phyloP scores from a whole-genome alignment of 2,888 invertebrate genomes.

The Pristionchus entomophagus region DNA sequence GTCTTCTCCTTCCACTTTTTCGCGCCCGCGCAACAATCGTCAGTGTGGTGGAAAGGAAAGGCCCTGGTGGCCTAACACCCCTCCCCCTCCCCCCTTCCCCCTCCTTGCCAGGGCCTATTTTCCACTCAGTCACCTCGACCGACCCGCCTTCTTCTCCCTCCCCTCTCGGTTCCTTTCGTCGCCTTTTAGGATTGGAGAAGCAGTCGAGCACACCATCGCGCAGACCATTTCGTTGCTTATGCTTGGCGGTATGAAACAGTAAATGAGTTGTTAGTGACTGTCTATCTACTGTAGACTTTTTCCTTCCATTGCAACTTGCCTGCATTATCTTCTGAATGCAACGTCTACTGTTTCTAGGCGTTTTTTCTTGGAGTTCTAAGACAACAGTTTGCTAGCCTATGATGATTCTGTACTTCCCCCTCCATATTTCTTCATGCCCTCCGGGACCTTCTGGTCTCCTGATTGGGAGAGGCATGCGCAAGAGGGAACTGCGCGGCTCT shows the following conservation, averaged over 20 bases:
- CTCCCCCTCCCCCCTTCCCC: not conserved
- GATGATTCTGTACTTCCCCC: not conserved
- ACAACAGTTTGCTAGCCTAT: too few relatives aligned
- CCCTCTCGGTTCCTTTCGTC: not conserved
- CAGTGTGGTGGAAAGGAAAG: too few relatives aligned
- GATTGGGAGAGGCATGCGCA: not conserved
- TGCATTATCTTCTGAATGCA: too few relatives aligned
- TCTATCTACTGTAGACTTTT: too few relatives aligned
- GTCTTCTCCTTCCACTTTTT: not conserved
- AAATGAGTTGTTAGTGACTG: too few relatives aligned
- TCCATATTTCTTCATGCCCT: not conserved
- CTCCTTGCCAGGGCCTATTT: constrained; percentile 33
- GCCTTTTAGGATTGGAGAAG: constrained; percentile 18
- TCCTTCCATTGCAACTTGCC: too few relatives aligned
- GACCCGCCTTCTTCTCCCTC: not conserved
- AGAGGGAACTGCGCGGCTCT: not conserved
- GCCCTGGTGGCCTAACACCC: too few relatives aligned
- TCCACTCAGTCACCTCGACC: constrained; percentile 42
- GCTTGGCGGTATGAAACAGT: too few relatives aligned
- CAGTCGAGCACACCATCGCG: not conserved
- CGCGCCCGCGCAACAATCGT: not conserved
- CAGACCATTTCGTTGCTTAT: too few relatives aligned
- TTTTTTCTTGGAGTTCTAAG: too few relatives aligned
- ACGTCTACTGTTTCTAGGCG: too few relatives aligned
- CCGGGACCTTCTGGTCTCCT: not conserved